Base-by-base conservation (phyloP, 2,888 invertebrate species). In the Chalcosyrphus nemorum region DNA sequence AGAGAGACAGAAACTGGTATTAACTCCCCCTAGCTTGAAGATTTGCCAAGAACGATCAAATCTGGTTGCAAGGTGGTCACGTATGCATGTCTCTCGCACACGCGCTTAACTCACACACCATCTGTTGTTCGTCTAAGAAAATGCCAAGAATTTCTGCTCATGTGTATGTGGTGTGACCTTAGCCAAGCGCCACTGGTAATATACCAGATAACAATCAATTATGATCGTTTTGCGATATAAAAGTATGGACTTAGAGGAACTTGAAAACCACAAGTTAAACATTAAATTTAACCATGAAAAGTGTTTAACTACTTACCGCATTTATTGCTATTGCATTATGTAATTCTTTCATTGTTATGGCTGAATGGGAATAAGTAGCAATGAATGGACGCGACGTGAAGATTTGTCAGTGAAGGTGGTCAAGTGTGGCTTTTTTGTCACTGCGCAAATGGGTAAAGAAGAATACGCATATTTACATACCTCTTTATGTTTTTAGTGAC, bases 11-110 rank as follows among this genome's bases (percentile, higher is more conserved):
- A 68, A 47, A 59, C 27, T 27, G 6, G 2, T 21, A 63, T 2
- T 4, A 32, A 38, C 7, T 57, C 17, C 27, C 35, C 32, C 17
- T 35, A 54, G 21, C 29, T 76, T 71, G 71, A 72, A 45, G 17
- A 59, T 45, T 52, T 71, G 76, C 72, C 77, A 78, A 78, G 72
- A 82, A 82, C 66, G 41, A 72, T 24, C 77, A 56, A 68, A 52
- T 78, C 78, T 78, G 59, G 78, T 68, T 74, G 82, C 72, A 82
- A 82, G 56, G 77, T 78, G 61, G 78, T 82, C 78, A 72, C 66
- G 82, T 82, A 78, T 72, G 66, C 63, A 50, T 47, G 56, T 56
- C 54, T 56, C 54, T n/a, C 68, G 11, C 41, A 43, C 32, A 35
- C 24, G 11, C 4, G 4, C 35, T 43, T 57, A 47, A 24, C 57